These are phyloP conservation scores for Trialeurodes vaporariorum DNA, from an alignment of 1,140 invertebrate species.

Conservation along the genomic window DNA sequence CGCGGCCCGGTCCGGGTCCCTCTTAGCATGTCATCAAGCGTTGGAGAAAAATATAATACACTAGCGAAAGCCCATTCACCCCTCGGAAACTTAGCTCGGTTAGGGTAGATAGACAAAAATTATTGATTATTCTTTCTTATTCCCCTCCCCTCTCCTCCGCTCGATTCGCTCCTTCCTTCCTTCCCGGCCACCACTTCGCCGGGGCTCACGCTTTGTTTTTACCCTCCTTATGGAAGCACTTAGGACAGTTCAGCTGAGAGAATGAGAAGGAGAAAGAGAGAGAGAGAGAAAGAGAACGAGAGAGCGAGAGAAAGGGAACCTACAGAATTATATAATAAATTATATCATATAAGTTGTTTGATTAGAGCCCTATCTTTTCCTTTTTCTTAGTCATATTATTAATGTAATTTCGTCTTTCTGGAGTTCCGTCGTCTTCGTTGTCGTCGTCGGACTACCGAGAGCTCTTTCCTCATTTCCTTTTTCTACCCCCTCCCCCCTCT, in stretches of 20 bases:
- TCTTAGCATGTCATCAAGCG: background rate
- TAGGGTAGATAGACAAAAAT: background rate
- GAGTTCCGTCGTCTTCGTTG: too few relatives aligned
- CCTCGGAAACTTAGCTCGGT: background rate
- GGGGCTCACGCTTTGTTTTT: background rate
- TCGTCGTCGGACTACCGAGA: too few relatives aligned
- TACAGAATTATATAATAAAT: background rate
- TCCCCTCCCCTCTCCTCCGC: too few relatives aligned
- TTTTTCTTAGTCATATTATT: constrained; percentile 1
- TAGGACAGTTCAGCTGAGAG: too few relatives aligned
- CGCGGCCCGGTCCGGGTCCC: too few relatives aligned
- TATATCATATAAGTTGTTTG: constrained; percentile 1
- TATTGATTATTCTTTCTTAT: constrained; percentile 1
- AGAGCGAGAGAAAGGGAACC: too few relatives aligned
- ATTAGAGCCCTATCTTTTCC: background rate
- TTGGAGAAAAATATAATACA: background rate
- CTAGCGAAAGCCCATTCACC: background rate
- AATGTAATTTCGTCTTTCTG: background rate
- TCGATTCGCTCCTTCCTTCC: background rate
- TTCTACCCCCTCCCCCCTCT: too few relatives aligned
- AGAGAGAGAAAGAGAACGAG: too few relatives aligned
- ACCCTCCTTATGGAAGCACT: too few relatives aligned
- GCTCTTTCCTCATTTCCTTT: too few relatives aligned
- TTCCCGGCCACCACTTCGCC: background rate
- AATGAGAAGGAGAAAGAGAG: too few relatives aligned